Conservation (phyloP, 2,888 invertebrate species). For the Platycheirus albimanus region DNA sequence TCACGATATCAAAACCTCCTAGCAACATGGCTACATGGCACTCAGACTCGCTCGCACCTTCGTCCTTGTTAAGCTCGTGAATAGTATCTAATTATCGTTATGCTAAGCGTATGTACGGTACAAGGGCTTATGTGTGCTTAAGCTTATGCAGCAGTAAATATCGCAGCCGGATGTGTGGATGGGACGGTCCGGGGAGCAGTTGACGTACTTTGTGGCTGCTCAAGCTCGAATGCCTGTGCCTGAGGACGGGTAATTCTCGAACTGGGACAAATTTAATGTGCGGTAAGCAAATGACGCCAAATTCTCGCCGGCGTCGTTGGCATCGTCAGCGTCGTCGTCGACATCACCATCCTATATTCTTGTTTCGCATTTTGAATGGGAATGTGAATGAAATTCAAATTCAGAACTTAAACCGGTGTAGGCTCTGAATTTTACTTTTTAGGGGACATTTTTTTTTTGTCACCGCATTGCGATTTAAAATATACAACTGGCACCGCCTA, state of each 20-base stretch:
- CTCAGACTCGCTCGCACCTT: constrained; percentile 22
- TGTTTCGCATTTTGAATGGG: constrained; percentile 43
- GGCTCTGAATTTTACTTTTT: constrained; percentile 6
- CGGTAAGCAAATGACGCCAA: constrained; percentile 40
- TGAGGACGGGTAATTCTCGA: constrained; percentile 51
- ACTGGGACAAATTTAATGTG: constrained; percentile 59
- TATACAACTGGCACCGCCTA: constrained; percentile 9
- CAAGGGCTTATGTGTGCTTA: constrained; percentile 69
- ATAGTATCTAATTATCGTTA: constrained; percentile 71
- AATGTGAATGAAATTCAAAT: constrained; percentile 61
- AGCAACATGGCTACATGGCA: constrained; percentile 17
- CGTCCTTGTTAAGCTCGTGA: constrained; percentile 59
- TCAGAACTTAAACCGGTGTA: constrained; percentile 10
- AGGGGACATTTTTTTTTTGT: constrained; percentile 28
- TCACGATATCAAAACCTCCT: too few relatives aligned
- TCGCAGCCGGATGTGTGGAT: constrained; percentile 35
- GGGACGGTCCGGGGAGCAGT: constrained; percentile 12
- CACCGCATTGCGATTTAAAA: constrained; percentile 49
- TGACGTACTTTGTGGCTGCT: constrained; percentile 42
- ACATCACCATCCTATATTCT: too few relatives aligned
- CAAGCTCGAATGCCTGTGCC: too few relatives aligned
- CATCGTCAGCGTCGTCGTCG: not conserved
- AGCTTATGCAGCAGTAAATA: constrained; percentile 72
- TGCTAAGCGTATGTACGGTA: constrained; percentile 69
- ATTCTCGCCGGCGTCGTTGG: constrained; percentile 4